Conservation (phyloP, 2,113 vertebrate genomes). For the Gymnogyps californianus region DNA sequence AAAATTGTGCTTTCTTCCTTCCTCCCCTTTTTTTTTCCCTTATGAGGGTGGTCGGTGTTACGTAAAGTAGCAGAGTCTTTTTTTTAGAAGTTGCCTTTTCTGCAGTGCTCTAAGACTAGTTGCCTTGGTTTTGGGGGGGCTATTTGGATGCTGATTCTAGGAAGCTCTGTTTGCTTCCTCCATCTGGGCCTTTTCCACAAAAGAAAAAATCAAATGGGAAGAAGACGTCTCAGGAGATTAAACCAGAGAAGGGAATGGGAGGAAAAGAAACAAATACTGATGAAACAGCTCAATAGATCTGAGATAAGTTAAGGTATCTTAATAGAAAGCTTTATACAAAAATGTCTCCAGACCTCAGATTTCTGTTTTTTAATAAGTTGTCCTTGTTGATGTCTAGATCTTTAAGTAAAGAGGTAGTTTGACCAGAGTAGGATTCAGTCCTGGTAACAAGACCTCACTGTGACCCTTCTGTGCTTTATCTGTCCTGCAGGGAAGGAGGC, state of each 20-base stretch:
- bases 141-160: background rate
- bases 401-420: background rate
- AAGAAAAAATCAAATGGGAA: background rate
- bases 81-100: background rate
- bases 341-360: background rate
- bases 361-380: background rate
- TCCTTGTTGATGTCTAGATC: background rate
- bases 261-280: background rate
- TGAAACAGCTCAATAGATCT: background rate
- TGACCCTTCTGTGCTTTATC: background rate
- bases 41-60: too few species aligned
- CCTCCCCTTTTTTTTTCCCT: rapidly evolving
- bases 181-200: background rate
- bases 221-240: background rate
- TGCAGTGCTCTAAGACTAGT: background rate
- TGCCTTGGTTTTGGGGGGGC: rapidly evolving
- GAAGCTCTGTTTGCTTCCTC: background rate
- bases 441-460: background rate
- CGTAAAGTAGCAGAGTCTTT: background rate
- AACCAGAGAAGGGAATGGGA: background rate
- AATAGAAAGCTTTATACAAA: background rate
- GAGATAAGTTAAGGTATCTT: background rate
- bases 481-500: background rate
- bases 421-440: background rate
- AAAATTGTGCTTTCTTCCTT: background rate